Percentiles rank a stretch among this genome's conserved stretches.
Conservation (phyloP, 2,797 vertebrate genomes). For the Sylvia borin region DNA sequence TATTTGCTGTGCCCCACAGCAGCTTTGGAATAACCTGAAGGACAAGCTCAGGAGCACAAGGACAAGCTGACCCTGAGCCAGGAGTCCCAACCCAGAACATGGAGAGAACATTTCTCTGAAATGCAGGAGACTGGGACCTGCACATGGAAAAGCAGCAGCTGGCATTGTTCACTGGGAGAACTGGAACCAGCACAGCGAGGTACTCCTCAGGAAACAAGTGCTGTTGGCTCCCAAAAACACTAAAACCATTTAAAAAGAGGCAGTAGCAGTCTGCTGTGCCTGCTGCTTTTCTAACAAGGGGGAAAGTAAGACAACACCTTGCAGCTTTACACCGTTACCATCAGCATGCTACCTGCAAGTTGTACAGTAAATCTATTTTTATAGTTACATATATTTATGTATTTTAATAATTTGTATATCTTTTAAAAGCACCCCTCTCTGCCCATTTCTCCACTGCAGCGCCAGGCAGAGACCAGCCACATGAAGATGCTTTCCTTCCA, state of each 20-base stretch:
- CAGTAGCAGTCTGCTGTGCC: background rate
- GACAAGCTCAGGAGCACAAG: background rate
- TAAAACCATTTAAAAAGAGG: background rate
- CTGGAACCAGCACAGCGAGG: background rate
- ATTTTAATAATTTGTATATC: too few relatives aligned
- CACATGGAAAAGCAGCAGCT: background rate
- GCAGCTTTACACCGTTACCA: rapidly evolving
- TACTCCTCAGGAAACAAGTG: background rate
- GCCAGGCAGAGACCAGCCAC: background rate
- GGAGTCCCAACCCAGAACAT: rapidly evolving
- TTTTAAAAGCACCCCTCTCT: background rate
- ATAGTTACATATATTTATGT: background rate
- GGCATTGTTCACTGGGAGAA: rapidly evolving
- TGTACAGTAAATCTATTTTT: background rate
- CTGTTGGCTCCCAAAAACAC: background rate
- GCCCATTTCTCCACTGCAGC: background rate
- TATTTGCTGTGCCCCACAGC: background rate
- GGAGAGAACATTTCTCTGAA: rapidly evolving
- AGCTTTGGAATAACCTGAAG: background rate
- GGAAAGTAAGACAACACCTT: background rate
- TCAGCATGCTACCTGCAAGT: background rate
- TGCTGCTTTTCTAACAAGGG: background rate
- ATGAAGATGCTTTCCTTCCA: background rate
- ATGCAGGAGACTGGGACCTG: background rate
- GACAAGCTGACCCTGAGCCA: background rate